phyloP scores from a whole-genome alignment of 2,888 invertebrate species.

The Lordiphosa fenestrarum region DNA sequence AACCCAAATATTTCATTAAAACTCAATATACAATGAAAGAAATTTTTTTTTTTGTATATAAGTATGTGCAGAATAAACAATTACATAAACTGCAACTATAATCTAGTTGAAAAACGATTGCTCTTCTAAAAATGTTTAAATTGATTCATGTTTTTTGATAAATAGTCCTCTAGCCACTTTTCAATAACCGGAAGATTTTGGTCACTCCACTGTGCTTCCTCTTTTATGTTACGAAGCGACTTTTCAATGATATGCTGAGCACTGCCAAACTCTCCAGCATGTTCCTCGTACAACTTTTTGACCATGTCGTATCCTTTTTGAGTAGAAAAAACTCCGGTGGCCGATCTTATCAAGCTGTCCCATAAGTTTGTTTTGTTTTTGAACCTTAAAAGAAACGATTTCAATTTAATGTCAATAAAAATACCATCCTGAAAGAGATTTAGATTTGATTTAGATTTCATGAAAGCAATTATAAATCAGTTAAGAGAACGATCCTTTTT shows the following conservation, averaged over 20 bases:
- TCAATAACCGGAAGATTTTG: conserved; percentile 88
- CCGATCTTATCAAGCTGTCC: conserved; percentile 88
- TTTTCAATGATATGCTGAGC: conserved; percentile 88
- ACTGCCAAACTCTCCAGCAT: conserved; percentile 86
- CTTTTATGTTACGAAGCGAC: conserved; percentile 86
- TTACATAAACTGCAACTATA: too few species aligned
- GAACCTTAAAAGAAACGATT: conserved; percentile 81
- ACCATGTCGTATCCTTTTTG: conserved; percentile 87
- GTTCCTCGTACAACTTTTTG: conserved; percentile 83
- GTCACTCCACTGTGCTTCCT: conserved; percentile 88
- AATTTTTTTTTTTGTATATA: neutral
- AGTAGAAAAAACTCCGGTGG: conserved; percentile 88
- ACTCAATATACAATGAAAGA: neutral
- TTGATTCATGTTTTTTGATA: conserved; percentile 9
- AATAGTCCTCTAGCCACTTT: conserved; percentile 85
- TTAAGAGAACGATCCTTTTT: too few species aligned
- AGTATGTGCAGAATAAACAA: neutral
- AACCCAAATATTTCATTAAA: conserved; percentile 4
- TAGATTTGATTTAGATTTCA: too few species aligned
- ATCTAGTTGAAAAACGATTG: neutral
- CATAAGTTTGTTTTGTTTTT: conserved; percentile 87
- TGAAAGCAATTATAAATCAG: too few species aligned
- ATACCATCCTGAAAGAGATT: too few species aligned
- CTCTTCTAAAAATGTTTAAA: neutral
- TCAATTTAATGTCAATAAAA: neutral